Base-by-base conservation (phyloP, 2,113 vertebrate species). In the Burhinus bistriatus region DNA sequence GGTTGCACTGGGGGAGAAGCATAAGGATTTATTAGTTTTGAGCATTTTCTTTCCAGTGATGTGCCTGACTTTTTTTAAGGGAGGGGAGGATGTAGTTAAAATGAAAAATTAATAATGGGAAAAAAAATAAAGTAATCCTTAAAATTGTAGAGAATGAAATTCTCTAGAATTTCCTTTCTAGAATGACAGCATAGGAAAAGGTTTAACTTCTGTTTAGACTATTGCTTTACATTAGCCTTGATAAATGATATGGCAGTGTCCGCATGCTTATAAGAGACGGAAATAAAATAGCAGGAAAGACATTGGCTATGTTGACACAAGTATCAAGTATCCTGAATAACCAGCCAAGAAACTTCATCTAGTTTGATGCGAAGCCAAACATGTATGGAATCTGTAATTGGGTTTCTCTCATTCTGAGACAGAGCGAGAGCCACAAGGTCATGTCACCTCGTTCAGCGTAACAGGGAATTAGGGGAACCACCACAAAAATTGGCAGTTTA, bases 401-500 rank as follows among this genome's bases (percentile, higher is more conserved):
- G 51, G 4, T 64, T 75, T 80, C 68, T 47, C 29, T 83, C 15
- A 9, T 54, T 42, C 30, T 16, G 69, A 59, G 51, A 34, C 80
- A 58, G 38, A 92, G 26, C 0, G 5, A 38, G 68, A 83, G 54
- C 36, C 61, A 52, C 2, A 4, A 20, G 42, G 36, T 58, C 5
- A 2, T 29, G 38, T 26, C 40, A 6, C 44, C 54, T 57, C 3
- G 0, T 6, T 42, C n/a, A 2, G 9, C 18, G 15, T 49, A 26
- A 4, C 25, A 9, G 51, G 76, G 25, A 45, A 4, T 4, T 12
- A 5, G 57, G 62, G 34, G n/a, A 65, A 6, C 16, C 4, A 3
- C 45, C 34, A 5, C 1, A 5, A 25, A 36, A 45, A 32, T 2
- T 14, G 18, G 4, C 11, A 0, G 11, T 83, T 54, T 29, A 4